These are phyloP conservation scores for Hirudinaria manillensis DNA, from an alignment of 2,888 invertebrate genomes.

Conservation along the genomic window DNA sequence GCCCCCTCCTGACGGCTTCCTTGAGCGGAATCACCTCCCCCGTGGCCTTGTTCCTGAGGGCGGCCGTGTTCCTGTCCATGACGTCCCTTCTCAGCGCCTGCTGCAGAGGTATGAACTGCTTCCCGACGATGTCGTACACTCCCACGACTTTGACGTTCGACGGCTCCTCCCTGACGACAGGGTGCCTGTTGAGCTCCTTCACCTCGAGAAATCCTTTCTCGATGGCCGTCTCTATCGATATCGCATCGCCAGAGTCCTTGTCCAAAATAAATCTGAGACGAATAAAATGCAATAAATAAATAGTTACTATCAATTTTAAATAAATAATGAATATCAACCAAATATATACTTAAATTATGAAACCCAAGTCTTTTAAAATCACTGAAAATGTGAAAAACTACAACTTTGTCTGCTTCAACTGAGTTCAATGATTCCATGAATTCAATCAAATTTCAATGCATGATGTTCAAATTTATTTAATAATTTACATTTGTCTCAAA, in stretches of 20 bases:
- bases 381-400: too few species aligned
- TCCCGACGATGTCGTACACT: slow-evolving; percentile 5
- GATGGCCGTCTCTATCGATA: slow-evolving; percentile 39
- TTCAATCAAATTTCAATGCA: too few species aligned
- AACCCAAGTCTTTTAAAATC: too few species aligned
- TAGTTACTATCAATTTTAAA: not conserved
- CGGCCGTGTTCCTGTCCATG: slow-evolving; percentile 44
- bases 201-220: slow-evolving; percentile 38
- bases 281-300: too few species aligned
- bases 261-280: slow-evolving; percentile 35
- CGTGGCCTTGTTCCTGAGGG: slow-evolving; percentile 15
- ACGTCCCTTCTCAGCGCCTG: slow-evolving; percentile 48
- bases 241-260: slow-evolving; percentile 36
- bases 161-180: slow-evolving; percentile 7
- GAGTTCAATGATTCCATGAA: too few species aligned
- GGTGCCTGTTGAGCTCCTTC: slow-evolving; percentile 21
- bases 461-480: too few species aligned
- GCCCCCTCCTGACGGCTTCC: not conserved
- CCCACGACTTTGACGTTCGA: not conserved
- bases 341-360: not conserved
- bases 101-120: slow-evolving; percentile 38
- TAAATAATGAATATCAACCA: not conserved
- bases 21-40: not conserved
- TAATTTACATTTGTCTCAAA: too few species aligned
- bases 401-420: too few species aligned